Conservation (phyloP, 35 echinoderm and acorn worm genomes). For the Ophiothrix spiculata region DNA sequence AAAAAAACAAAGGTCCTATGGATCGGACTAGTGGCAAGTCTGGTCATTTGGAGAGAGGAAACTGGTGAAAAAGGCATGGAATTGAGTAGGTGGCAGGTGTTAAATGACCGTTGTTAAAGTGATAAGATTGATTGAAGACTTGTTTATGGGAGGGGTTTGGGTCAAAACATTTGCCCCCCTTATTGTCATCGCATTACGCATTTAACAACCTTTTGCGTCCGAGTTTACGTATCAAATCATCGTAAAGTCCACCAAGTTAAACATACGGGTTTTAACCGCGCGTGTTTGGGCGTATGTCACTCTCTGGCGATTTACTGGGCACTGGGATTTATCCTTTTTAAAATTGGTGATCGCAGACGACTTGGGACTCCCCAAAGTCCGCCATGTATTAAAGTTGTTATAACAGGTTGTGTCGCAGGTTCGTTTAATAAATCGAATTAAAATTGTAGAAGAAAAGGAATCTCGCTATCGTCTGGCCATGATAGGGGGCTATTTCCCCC, state of each 20-base stretch:
- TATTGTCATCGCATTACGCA: neutral
- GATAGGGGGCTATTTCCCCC: too few species aligned
- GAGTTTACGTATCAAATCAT: neutral
- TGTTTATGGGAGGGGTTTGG: neutral
- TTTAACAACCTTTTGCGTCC: neutral
- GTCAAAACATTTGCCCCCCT: neutral
- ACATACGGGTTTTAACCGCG: neutral
- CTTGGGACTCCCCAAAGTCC: neutral
- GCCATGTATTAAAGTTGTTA: neutral
- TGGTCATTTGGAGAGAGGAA: neutral
- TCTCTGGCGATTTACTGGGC: too few species aligned
- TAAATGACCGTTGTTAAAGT: neutral
- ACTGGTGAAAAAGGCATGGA: neutral
- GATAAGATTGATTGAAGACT: neutral
- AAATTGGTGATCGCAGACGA: too few species aligned
- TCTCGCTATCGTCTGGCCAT: too few species aligned
- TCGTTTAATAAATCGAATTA: too few species aligned
- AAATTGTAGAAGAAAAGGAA: too few species aligned
- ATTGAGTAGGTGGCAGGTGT: neutral
- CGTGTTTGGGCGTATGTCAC: neutral
- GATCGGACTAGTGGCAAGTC: neutral
- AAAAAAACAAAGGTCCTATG: too few species aligned
- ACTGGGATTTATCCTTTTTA: too few species aligned
- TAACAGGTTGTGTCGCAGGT: neutral
- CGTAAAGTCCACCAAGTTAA: too few species aligned